phyloP scores from a whole-genome alignment of 2,113 vertebrate species.

The Thamnophis sirtalis region DNA sequence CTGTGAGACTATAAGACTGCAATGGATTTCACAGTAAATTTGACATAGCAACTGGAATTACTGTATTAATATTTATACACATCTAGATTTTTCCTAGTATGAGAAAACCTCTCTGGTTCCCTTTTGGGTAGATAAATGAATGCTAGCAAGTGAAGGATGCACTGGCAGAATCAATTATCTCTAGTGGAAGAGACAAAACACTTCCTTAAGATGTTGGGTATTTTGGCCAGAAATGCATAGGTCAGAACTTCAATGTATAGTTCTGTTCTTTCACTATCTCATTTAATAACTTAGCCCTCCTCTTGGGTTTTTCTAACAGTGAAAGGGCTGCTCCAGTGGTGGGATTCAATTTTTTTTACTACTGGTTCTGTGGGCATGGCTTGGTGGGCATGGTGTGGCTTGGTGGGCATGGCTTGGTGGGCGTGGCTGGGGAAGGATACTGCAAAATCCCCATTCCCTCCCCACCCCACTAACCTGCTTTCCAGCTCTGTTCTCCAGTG shows the following conservation, averaged over 20 bases:
- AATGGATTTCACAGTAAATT: constrained; percentile 22
- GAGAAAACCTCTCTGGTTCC: not conserved
- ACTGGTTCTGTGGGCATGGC: too few species aligned
- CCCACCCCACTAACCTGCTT: too few species aligned
- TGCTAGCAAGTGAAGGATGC: not conserved
- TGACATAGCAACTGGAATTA: constrained; percentile 18
- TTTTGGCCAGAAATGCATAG: not conserved
- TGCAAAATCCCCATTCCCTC: too few species aligned
- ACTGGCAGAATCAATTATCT: not conserved
- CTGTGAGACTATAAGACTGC: not conserved
- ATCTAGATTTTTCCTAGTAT: not conserved
- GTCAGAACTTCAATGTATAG: not conserved
- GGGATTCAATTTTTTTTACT: too few species aligned
- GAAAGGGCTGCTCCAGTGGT: not conserved
- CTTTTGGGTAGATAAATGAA: not conserved
- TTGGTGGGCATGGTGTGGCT: too few species aligned
- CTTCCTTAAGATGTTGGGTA: not conserved
- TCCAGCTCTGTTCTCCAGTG: too few species aligned
- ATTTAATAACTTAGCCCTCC: not conserved
- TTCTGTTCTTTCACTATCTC: not conserved
- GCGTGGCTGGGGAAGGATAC: too few species aligned
- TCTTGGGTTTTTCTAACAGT: not conserved
- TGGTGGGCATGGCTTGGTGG: too few species aligned
- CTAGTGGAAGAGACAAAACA: not conserved
- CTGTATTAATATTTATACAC: constrained; percentile 24